phyloP scores from a whole-genome alignment of 2,888 invertebrate genomes.

The Scaptomyza tumidula region DNA sequence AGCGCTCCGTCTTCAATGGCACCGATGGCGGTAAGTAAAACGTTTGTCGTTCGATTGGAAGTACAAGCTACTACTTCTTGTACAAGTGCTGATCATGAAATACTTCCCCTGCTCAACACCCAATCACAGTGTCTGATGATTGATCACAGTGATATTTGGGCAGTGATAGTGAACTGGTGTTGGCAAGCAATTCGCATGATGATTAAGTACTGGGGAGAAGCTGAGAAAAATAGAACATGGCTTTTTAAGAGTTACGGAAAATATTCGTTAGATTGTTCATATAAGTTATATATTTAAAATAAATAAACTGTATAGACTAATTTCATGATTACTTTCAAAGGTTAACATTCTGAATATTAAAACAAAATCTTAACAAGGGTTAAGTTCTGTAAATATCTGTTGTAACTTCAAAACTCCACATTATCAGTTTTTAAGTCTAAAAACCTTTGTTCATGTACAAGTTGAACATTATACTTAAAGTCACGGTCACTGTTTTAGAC shows the following conservation, averaged over 20 bases:
- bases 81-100: slow-evolving; percentile 25
- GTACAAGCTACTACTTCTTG: slow-evolving; percentile 9
- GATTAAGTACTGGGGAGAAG: background rate
- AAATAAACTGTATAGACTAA: no score
- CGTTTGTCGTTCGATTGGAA: slow-evolving; percentile 41
- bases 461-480: background rate
- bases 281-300: no score
- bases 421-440: no score
- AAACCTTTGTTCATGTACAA: no score
- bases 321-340: no score
- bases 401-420: no score
- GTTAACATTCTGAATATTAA: no score
- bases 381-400: no score
- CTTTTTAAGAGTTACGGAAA: no score
- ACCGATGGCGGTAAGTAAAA: slow-evolving; percentile 82
- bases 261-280: no score
- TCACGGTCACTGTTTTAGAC: slow-evolving; percentile 34
- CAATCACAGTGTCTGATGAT: slow-evolving; percentile 30
- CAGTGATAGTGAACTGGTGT: slow-evolving; percentile 29
- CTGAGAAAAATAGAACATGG: no score
- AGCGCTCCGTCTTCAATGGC: slow-evolving; percentile 87
- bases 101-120: slow-evolving; percentile 2
- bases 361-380: no score
- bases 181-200: slow-evolving; percentile 6
- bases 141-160: slow-evolving; percentile 25